Evolutionary conservation across 2,797 vertebrate species (phyloP), one percentile per base, ranked within the genome.

Genomic region (Phalanger gymnotis): DNA sequence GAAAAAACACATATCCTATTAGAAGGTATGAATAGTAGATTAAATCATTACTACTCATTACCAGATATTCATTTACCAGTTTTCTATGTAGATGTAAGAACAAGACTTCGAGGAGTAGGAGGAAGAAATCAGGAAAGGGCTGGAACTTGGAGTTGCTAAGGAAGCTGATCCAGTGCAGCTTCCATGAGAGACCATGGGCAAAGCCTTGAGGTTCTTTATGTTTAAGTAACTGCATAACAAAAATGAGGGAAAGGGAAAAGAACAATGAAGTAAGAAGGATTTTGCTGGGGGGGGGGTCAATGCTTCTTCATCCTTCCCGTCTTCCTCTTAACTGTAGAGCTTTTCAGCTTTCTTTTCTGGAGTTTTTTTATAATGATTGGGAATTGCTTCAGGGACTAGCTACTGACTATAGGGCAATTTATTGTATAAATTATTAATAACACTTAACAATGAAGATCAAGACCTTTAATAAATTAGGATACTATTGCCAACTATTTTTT

Each of bases 331-430:
- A 22, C 30, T 92, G 53, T 56, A 19, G 28, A n/a, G 40, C 54
- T 54, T n/a, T 87, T 58, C 92, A 93, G 12, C 30, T 94, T 95
- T 90, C n/a, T 91, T 56, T 90, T 94, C 66, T 93, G 11, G 31
- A 90, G 90, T 10, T 52, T 19, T 19, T 93, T 54, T 93, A 90
- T 56, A 90, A 91, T 93, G 57, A n/a, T 92, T 54, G 89, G 91
- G 66, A 27, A 56, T 52, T 51, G n/a, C 51, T 89, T 90, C 91
- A 19, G 27, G 30, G 27, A 57, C 51, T n/a, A 66, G 66, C 30
- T 73, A 93, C 56, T 34, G 90, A 57, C 7, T 40, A 90, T 40
- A 40, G 51, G 93, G 47, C 54, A 90, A 54, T 66, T 56, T 47
- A 25, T 52, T 52, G 19, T 19, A 28, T 73, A 92, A 90, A 94